Evolutionary conservation across 2,797 vertebrate species (phyloP).

Genomic region (Brachyalestes nurse): DNA sequence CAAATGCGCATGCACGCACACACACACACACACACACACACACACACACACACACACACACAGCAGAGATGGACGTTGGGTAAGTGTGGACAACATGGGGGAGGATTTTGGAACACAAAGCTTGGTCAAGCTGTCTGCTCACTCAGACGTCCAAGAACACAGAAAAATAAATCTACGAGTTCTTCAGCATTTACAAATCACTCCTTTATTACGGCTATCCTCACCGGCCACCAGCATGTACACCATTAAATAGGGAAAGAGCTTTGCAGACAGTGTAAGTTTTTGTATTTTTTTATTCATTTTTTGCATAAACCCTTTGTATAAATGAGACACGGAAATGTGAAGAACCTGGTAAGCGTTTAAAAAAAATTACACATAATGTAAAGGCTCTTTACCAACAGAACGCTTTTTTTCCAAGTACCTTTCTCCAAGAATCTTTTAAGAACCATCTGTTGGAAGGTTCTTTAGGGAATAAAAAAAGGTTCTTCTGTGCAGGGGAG

Average conservation of each 20-base stretch:
- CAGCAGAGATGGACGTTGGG: constrained; percentile 83
- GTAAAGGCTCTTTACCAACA: too few species aligned
- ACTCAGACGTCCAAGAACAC: constrained; percentile 83
- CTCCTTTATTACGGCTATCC: not conserved
- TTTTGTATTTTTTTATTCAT: not conserved
- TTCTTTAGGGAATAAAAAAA: too few species aligned
- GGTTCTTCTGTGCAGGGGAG: too few species aligned
- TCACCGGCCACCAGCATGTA: constrained; percentile 18
- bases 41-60: constrained; percentile 69
- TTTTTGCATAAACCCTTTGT: too few species aligned
- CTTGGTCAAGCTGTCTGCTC: constrained; percentile 87
- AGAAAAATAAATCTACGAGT: constrained; percentile 64
- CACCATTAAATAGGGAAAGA: not conserved
- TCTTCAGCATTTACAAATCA: constrained; percentile 2
- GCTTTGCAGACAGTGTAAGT: not conserved
- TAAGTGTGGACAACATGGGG: constrained; percentile 82
- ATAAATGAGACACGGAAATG: too few species aligned
- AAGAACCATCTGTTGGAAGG: too few species aligned
- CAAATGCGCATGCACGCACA: constrained; percentile 59
- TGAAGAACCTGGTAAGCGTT: too few species aligned
- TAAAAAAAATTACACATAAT: too few species aligned
- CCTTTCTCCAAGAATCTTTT: too few species aligned
- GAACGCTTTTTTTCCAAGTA: too few species aligned
- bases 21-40: constrained; percentile 64
- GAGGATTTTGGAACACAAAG: constrained; percentile 84